Conservation (phyloP, 1,140 invertebrate species). For the Sitodiplosis mosellana region DNA sequence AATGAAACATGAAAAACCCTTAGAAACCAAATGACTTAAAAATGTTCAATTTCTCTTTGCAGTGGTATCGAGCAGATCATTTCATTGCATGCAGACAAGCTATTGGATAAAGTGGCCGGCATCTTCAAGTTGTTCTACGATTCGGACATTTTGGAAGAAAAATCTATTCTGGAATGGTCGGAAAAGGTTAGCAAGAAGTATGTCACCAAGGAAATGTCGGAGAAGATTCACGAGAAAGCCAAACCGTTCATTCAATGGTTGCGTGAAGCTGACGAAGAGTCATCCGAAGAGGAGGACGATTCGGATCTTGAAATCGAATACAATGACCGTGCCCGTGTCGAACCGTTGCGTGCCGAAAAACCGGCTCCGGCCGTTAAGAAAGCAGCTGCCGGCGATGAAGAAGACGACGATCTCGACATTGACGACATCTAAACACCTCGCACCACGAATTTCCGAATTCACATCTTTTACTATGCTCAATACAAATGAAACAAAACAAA, state of each 20-base stretch:
- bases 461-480: no score
- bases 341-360: slow-evolving; percentile 46
- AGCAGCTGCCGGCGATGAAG: slow-evolving; percentile 42
- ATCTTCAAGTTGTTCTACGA: slow-evolving; percentile 88
- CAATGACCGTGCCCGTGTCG: slow-evolving; percentile 61
- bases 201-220: slow-evolving; percentile 73
- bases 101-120: slow-evolving; percentile 75
- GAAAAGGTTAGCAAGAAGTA: slow-evolving; percentile 89
- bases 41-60: no score
- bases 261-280: slow-evolving; percentile 89
- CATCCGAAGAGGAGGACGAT: slow-evolving; percentile 49
- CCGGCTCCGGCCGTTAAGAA: slow-evolving; percentile 28
- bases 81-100: slow-evolving; percentile 53
- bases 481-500: no score
- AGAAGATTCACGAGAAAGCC: slow-evolving; percentile 83
- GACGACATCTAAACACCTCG: slow-evolving; percentile 62
- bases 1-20: no score
- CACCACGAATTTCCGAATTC: no score
- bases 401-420: slow-evolving; percentile 70
- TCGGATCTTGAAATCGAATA: slow-evolving; percentile 68
- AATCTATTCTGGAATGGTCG: slow-evolving; percentile 84
- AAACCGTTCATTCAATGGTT: slow-evolving; percentile 93
- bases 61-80: slow-evolving; percentile 83
- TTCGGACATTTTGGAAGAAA: slow-evolving; percentile 84
- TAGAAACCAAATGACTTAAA: no score